Conservation (phyloP, 2,888 invertebrate genomes). For the Phengaris arion region DNA sequence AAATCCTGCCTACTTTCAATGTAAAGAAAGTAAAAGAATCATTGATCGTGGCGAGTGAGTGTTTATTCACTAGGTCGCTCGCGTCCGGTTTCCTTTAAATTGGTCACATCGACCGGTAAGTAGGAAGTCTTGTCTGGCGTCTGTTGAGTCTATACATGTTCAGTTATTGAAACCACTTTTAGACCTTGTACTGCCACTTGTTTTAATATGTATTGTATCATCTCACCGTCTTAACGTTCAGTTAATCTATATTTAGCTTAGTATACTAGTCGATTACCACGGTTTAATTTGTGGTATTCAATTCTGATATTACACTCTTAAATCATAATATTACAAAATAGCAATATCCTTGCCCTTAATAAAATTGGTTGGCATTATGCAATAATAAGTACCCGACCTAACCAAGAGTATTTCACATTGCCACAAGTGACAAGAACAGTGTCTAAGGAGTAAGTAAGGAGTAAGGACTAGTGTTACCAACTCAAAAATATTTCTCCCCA, state of each 20-base stretch:
- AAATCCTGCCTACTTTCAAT: constrained; percentile 59
- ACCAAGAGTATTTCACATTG: not conserved
- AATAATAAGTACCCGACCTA: not conserved
- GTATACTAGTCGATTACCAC: not conserved
- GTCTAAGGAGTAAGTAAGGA: too few relatives aligned
- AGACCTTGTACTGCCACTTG: constrained; percentile 30
- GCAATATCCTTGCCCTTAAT: constrained; percentile 11
- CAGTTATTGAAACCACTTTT: constrained; percentile 22
- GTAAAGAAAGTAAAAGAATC: constrained; percentile 73
- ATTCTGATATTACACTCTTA: not conserved
- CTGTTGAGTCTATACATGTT: constrained; percentile 34
- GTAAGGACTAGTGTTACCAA: too few relatives aligned
- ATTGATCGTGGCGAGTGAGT: constrained; percentile 57
- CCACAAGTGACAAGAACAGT: too few relatives aligned
- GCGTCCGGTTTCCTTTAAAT: constrained; percentile 73
- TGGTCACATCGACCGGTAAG: constrained; percentile 74
- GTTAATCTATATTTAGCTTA: not conserved
- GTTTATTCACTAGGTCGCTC: constrained; percentile 62
- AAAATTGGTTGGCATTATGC: not conserved
- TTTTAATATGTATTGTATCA: constrained; percentile 11
- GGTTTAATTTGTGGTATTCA: not conserved
- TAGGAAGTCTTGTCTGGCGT: constrained; percentile 57
- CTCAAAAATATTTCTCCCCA: too few relatives aligned
- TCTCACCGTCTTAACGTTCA: not conserved
- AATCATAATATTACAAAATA: not conserved